A percentile compares a stretch with the other conserved stretches of the same genome.
These are phyloP conservation scores for Onychostruthus taczanowskii DNA, from an alignment of 2,113 vertebrate genomes.

Conservation along the genomic window DNA sequence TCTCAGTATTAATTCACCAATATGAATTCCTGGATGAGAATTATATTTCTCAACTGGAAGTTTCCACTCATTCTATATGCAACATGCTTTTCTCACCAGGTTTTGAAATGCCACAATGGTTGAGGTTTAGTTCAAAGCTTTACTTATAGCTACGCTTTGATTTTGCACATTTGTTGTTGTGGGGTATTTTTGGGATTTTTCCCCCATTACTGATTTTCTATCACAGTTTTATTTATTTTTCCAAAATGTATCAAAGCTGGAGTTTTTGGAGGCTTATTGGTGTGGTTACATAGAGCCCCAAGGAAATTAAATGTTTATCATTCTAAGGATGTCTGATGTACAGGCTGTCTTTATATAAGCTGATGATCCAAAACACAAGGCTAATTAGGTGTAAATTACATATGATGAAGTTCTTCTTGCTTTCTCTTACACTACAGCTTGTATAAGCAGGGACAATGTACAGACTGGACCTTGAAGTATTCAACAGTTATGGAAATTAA, in stretches of 20 bases:
- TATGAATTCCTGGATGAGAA: background rate
- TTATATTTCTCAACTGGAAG: background rate
- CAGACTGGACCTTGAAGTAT: background rate
- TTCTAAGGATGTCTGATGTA: background rate
- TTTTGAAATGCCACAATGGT: background rate
- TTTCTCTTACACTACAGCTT: background rate
- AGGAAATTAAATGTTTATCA: background rate
- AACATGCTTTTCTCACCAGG: background rate
- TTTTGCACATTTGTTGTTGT: background rate
- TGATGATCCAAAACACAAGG: background rate
- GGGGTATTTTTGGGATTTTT: background rate
- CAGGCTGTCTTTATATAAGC: background rate
- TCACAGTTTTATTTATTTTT: background rate
- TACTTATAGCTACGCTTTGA: background rate
- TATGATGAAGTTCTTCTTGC: background rate
- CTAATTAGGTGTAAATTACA: background rate
- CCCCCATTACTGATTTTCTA: background rate
- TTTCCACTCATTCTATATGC: background rate
- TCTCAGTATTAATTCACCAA: background rate
- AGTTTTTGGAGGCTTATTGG: background rate
- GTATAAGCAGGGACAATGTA: background rate
- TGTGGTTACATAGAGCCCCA: background rate
- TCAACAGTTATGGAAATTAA: background rate
- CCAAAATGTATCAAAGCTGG: background rate
- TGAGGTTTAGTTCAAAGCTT: constrained; percentile 16